Evolutionary conservation across 2,888 invertebrate genomes (phyloP).

Genomic region (Philereme vetulata): DNA sequence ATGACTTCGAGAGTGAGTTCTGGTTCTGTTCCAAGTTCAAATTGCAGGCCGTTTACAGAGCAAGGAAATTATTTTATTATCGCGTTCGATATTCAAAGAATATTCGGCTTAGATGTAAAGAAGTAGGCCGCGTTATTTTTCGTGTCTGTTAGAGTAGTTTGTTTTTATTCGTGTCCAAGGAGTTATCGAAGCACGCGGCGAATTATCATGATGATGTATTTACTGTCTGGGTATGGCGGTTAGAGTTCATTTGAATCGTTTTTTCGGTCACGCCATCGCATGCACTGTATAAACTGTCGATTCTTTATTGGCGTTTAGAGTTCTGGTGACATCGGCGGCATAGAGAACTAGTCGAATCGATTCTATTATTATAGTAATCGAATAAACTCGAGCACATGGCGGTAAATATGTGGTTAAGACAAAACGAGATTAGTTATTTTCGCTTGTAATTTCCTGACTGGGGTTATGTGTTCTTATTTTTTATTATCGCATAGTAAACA

Average conservation of each 20-base stretch:
- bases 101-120: too few relatives aligned
- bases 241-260: constrained; percentile 75
- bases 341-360: constrained; percentile 59
- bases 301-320: constrained; percentile 71
- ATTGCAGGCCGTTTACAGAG: too few relatives aligned
- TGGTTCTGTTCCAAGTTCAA: not conserved
- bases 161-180: constrained; percentile 51
- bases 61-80: too few relatives aligned
- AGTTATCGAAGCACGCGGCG: constrained; percentile 62
- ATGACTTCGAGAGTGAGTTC: constrained; percentile 47
- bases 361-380: constrained; percentile 63
- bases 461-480: too few relatives aligned
- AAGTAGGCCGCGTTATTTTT: constrained; percentile 38
- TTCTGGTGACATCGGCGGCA: constrained; percentile 60
- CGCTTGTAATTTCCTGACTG: too few relatives aligned
- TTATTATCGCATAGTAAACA: too few relatives aligned
- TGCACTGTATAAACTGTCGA: constrained; percentile 73
- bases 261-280: constrained; percentile 83
- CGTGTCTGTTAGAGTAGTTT: constrained; percentile 40
- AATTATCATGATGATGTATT: constrained; percentile 78
- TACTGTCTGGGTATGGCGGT: constrained; percentile 60
- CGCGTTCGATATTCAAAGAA: too few relatives aligned
- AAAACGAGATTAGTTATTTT: constrained; percentile 11
- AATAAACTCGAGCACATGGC: constrained; percentile 57
- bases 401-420: constrained; percentile 25